Percentiles rank a stretch among this genome's conserved stretches.
These are phyloP conservation scores for Drosophila triauraria DNA, from an alignment of 1,140 invertebrate genomes.

Conservation along the genomic window DNA sequence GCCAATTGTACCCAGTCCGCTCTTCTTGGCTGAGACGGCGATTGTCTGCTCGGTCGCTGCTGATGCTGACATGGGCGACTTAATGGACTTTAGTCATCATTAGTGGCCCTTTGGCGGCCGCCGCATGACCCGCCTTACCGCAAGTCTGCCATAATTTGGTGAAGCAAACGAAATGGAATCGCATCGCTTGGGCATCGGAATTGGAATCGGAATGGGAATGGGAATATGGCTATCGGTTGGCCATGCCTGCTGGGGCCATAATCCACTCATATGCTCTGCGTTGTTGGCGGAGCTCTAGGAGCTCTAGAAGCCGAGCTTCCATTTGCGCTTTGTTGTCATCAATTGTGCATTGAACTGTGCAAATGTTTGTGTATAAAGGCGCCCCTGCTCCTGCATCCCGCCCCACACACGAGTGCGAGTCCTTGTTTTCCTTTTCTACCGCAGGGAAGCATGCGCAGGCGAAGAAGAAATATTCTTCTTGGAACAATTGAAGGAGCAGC, in stretches of 20 bases:
- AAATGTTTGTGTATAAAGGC: slow-evolving; percentile 56
- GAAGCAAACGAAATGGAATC: slow-evolving; percentile 46
- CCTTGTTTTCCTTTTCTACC: slow-evolving; percentile 30
- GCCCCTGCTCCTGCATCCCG: background rate
- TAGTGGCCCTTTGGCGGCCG: slow-evolving; percentile 47
- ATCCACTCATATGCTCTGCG: slow-evolving; percentile 50
- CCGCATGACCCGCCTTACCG: slow-evolving; percentile 13
- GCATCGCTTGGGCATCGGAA: slow-evolving; percentile 14
- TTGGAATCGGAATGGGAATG: slow-evolving; percentile 6
- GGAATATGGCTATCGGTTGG: slow-evolving; percentile 17
- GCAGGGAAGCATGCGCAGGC: slow-evolving; percentile 42
- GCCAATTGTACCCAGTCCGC: slow-evolving; percentile 13
- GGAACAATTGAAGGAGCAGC: slow-evolving; percentile 33
- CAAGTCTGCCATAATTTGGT: slow-evolving; percentile 47
- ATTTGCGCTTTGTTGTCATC: slow-evolving; percentile 58
- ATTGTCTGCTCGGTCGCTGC: slow-evolving; percentile 35
- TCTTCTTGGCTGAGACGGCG: slow-evolving; percentile 1
- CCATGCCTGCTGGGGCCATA: slow-evolving; percentile 44
- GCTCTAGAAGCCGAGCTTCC: slow-evolving; percentile 24
- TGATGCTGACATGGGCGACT: slow-evolving; percentile 27
- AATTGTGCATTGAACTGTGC: slow-evolving; percentile 77
- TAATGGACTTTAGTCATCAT: slow-evolving; percentile 51
- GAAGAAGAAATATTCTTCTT: slow-evolving; percentile 25
- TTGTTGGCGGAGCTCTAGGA: slow-evolving; percentile 32
- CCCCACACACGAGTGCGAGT: slow-evolving; percentile 13